Conservation (phyloP, 1,140 invertebrate species). For the Pomacea maculata region DNA sequence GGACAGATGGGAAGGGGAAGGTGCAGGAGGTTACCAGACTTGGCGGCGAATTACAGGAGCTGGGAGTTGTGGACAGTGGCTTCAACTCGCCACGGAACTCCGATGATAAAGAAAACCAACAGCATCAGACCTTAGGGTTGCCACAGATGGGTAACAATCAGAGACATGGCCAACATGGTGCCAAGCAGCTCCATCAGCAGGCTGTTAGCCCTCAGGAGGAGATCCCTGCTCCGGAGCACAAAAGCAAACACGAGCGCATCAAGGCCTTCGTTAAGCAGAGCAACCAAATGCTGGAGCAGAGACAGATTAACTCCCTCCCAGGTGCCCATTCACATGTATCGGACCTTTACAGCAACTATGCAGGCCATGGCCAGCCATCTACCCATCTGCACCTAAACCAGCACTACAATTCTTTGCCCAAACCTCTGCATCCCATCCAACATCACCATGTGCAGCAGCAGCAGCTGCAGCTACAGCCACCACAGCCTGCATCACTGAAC, state of each 20-base stretch:
- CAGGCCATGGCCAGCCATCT: background rate
- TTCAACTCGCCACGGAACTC: conserved; percentile 48
- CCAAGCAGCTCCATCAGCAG: conserved; percentile 4
- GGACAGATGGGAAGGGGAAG: background rate
- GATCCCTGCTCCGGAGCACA: background rate
- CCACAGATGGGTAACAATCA: background rate
- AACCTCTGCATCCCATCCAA: background rate
- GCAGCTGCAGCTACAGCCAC: background rate
- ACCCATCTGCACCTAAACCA: background rate
- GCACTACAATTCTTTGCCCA: conserved; percentile 6
- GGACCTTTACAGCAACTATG: too few relatives aligned
- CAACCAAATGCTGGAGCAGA: conserved; percentile 24
- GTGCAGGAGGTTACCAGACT: conserved; percentile 23
- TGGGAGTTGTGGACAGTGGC: conserved; percentile 47
- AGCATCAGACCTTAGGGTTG: conserved; percentile 10
- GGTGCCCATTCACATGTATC: too few relatives aligned
- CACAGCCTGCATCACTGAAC: background rate
- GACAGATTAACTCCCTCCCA: background rate
- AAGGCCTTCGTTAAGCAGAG: conserved; percentile 19
- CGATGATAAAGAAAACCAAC: conserved; percentile 26
- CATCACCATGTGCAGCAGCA: conserved; percentile 3
- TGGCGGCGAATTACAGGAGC: conserved; percentile 24
- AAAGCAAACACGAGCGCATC: conserved; percentile 22
- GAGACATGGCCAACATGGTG: background rate
- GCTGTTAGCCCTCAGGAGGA: background rate